These are phyloP conservation scores for Echinops telfairi DNA, from an alignment of 2,113 vertebrate species.

Conservation along the genomic window DNA sequence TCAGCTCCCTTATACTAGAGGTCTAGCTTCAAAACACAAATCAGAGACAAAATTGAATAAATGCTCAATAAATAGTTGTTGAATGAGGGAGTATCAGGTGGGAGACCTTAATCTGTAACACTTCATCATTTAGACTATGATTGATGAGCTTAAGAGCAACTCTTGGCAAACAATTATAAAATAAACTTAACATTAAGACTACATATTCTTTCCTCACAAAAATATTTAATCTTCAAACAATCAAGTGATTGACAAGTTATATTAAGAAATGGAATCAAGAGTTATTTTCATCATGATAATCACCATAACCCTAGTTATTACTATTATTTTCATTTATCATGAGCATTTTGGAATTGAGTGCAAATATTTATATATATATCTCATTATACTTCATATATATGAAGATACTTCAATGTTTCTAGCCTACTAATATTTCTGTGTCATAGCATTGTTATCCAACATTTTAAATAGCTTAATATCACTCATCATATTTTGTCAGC, in stretches of 20 bases:
- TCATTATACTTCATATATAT: neutral
- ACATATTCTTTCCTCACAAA: neutral
- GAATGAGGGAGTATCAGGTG: neutral
- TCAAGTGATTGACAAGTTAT: neutral
- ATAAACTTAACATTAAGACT: too few relatives aligned
- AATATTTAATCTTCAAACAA: neutral
- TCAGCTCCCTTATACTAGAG: neutral
- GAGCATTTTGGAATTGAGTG: neutral
- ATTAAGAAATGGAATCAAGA: conserved; percentile 37
- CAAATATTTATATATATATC: neutral
- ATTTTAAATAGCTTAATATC: neutral
- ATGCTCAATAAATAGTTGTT: neutral
- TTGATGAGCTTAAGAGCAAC: neutral
- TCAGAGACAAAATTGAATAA: neutral
- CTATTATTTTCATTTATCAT: conserved; percentile 15
- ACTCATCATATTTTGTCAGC: too few relatives aligned
- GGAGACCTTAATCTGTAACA: neutral
- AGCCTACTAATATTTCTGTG: neutral
- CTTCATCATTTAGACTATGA: neutral
- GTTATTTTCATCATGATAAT: neutral
- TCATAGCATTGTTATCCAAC: neutral
- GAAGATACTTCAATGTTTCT: conserved; percentile 3
- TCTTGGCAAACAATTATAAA: neutral
- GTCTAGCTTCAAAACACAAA: neutral
- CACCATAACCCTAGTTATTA: neutral